phyloP scores from a whole-genome alignment of 2,888 invertebrate species.

The Pyrrhosoma nymphula region DNA sequence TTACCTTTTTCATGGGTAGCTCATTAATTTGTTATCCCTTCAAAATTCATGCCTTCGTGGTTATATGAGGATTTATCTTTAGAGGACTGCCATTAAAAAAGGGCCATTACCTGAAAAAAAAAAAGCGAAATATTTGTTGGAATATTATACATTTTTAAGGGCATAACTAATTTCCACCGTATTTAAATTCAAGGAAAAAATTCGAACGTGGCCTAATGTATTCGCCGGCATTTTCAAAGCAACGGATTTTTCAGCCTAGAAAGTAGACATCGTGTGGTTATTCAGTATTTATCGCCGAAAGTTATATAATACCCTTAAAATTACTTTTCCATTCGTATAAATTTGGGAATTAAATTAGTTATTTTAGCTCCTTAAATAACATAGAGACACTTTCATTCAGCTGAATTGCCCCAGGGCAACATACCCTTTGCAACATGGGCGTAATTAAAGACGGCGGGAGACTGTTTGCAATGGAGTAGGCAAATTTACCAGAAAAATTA shows the following conservation, averaged over 20 bases:
- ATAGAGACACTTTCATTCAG: too few relatives aligned
- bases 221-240: background rate
- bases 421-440: too few relatives aligned
- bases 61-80: conserved; percentile 4
- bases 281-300: background rate
- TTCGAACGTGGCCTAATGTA: background rate
- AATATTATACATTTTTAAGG: conserved; percentile 15
- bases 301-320: background rate
- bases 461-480: too few relatives aligned
- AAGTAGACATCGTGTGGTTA: background rate
- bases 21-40: conserved; percentile 31
- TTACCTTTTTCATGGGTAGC: background rate
- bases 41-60: conserved; percentile 27
- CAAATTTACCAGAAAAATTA: too few relatives aligned
- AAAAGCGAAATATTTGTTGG: background rate
- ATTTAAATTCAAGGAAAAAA: background rate
- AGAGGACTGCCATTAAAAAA: background rate
- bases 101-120: background rate
- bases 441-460: too few relatives aligned
- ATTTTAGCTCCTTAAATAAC: too few relatives aligned
- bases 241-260: background rate
- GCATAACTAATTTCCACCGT: background rate
- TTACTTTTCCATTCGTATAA: background rate
- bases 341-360: too few relatives aligned
- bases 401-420: too few relatives aligned